Base-by-base conservation (phyloP, 2,888 invertebrate genomes). In the Acanthosepion esculentum region DNA sequence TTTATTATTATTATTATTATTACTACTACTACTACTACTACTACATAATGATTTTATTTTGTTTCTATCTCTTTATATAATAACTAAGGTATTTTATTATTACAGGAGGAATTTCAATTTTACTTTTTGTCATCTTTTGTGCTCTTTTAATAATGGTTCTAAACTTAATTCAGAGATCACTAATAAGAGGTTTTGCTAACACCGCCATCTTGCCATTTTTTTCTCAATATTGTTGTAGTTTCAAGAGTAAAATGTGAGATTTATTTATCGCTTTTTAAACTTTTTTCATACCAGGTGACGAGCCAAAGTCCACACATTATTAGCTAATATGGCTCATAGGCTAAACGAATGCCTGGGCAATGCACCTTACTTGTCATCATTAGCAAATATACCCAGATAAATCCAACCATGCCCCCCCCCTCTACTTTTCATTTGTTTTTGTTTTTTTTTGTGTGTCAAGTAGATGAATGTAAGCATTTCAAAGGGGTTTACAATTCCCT, bases 261-360 rank as follows among this genome's bases (percentile, higher is more conserved):
- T 4, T 15, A 50, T 50, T 15, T 50, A 15, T 15, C 15, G 50
- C 50, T 50, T 50, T 8, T 12, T 50, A 50, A 50, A 50, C 50
- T 2, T 78, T 15, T 78, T 78, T 78, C 23, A 12, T n/a, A 78
- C n/a, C n/a, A 78, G 78, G n/a, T 78, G 78, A 78, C 15, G n/a
- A 78, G 78, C n/a, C 78, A 78, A 78, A 78, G n/a, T n/a, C 78
- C 78, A 78, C 78, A 78, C 78, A 78, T 78, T n/a, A n/a, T n/a
- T 33, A n/a, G 18, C n/a, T 78, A n/a, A n/a, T 23, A 59, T 59
- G 59, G 59, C 59, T 59, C 59, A 23, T 26, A 5, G 59, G 59
- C 59, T 20, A 23, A 59, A 59, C 6, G 23, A 59, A 59, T 59
- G 59, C 59, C 59, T 23, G n/a, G 78, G 18, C n/a, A 33, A 15